phyloP scores from a whole-genome alignment of 2,888 invertebrate species.

The Linnaemya vulpina region DNA sequence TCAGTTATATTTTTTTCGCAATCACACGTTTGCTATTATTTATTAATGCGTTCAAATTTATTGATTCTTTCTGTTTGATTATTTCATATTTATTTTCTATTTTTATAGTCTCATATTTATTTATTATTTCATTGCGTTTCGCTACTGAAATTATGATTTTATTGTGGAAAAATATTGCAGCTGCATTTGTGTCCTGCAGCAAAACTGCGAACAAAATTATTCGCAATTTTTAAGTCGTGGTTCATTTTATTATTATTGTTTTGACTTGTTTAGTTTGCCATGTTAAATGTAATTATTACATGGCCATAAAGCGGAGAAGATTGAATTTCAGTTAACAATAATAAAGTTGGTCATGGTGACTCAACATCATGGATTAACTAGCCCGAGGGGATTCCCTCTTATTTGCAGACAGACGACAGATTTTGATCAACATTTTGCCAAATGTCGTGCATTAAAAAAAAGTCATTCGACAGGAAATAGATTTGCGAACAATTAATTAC shows the following conservation, averaged over 20 bases:
- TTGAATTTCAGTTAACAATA: too few species aligned
- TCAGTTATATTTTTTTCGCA: conserved; percentile 67
- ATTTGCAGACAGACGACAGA: too few species aligned
- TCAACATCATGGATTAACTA: too few species aligned
- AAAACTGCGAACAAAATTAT: neutral
- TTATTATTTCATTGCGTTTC: conserved; percentile 30
- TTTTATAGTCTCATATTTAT: conserved; percentile 31
- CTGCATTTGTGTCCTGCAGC: neutral
- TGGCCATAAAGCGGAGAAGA: too few species aligned
- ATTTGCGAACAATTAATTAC: too few species aligned
- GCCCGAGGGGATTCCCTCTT: too few species aligned
- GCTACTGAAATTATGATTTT: conserved; percentile 9
- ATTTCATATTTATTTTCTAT: conserved; percentile 17
- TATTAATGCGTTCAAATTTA: conserved; percentile 35
- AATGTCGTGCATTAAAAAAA: too few species aligned
- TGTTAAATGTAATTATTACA: neutral
- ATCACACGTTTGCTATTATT: conserved; percentile 44
- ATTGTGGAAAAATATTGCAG: neutral
- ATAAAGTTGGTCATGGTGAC: too few species aligned
- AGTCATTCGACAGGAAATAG: too few species aligned
- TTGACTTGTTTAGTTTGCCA: neutral
- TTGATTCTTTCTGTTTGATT: neutral
- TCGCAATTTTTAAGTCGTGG: conserved; percentile 46
- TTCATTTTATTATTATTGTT: conserved; percentile 10
- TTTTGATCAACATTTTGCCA: too few species aligned